These are phyloP conservation scores for Crematogaster levior DNA, from an alignment of 2,888 invertebrate species.

Conservation along the genomic window DNA sequence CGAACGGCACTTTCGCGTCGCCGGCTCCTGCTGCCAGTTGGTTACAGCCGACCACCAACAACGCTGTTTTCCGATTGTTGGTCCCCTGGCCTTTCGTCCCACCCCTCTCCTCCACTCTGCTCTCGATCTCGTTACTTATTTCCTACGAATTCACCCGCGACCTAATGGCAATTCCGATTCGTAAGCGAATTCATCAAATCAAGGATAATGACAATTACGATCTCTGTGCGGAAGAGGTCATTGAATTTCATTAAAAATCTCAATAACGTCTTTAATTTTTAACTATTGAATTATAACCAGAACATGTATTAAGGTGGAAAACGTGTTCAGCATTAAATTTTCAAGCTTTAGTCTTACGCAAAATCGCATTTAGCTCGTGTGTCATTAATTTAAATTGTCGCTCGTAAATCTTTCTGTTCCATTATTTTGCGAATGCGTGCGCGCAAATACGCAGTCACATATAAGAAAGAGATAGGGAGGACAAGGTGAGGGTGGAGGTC, in stretches of 20 bases:
- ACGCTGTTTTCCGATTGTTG: slow-evolving; percentile 81
- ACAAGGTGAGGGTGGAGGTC: slow-evolving; percentile 48
- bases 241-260: not conserved
- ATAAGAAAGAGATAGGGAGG: slow-evolving; percentile 28
- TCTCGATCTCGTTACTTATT: slow-evolving; percentile 47
- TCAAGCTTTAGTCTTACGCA: not conserved
- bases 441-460: slow-evolving; percentile 47
- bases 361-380: slow-evolving; percentile 5
- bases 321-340: not conserved
- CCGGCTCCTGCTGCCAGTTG: slow-evolving; percentile 70
- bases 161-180: slow-evolving; percentile 29
- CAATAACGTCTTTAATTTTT: not conserved
- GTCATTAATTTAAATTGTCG: slow-evolving; percentile 79
- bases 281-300: not conserved
- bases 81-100: slow-evolving; percentile 75
- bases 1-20: slow-evolving; percentile 84
- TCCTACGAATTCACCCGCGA: slow-evolving; percentile 10
- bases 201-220: not conserved
- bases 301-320: not conserved
- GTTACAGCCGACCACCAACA: slow-evolving; percentile 69
- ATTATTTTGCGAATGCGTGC: slow-evolving; percentile 63
- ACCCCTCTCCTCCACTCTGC: slow-evolving; percentile 44
- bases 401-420: slow-evolving; percentile 74
- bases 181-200: not conserved
- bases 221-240: not conserved